These are phyloP conservation scores for Acrobasis consociella DNA, from an alignment of 2,888 invertebrate species.

Conservation along the genomic window DNA sequence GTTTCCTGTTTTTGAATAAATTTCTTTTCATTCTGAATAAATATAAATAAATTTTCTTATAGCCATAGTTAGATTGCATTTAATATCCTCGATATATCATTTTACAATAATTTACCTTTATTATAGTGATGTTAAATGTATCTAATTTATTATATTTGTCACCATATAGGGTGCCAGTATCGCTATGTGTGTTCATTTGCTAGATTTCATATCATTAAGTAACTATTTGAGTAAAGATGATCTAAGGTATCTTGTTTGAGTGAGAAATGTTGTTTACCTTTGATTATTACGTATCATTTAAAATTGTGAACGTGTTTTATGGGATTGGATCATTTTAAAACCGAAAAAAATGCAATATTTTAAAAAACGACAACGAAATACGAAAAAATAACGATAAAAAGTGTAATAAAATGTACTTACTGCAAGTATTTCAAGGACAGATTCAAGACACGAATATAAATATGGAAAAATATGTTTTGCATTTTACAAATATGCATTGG, in stretches of 20 bases:
- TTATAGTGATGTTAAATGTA: neutral
- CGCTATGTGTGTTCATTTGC: constrained; percentile 18
- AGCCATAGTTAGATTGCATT: neutral
- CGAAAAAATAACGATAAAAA: no score
- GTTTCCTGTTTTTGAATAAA: neutral
- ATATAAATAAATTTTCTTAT: neutral
- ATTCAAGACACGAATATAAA: no score
- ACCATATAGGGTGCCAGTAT: constrained; percentile 1
- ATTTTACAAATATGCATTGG: no score
- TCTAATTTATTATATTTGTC: neutral
- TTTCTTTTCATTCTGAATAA: no score
- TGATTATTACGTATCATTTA: neutral
- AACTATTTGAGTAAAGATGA: constrained; percentile 14
- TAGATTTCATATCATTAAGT: constrained; percentile 19
- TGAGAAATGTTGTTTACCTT: constrained; percentile 8
- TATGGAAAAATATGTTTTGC: no score
- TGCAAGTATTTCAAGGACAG: no score
- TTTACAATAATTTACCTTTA: neutral
- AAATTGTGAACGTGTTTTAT: neutral
- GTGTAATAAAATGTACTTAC: no score
- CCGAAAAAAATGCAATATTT: no score
- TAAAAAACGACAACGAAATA: no score
- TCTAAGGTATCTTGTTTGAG: constrained; percentile 13
- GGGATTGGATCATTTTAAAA: no score
- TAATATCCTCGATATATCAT: neutral